phyloP scores from a whole-genome alignment of 2,888 invertebrate species.

The Tetanocera ferruginea region DNA sequence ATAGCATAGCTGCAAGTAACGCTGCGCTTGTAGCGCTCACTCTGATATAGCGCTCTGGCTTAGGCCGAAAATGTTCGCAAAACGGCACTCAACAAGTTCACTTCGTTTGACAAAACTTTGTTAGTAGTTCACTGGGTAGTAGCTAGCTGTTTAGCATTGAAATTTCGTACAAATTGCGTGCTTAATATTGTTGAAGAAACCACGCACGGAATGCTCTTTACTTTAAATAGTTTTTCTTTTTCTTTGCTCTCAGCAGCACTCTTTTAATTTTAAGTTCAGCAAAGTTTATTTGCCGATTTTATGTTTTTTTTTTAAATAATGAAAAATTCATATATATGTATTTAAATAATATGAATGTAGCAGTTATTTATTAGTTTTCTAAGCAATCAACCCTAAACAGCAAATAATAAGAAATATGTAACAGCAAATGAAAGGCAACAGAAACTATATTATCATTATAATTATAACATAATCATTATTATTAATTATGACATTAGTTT shows the following conservation, averaged over 20 bases:
- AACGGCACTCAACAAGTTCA: no score
- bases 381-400: slow-evolving; percentile 29
- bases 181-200: slow-evolving; percentile 34
- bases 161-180: slow-evolving; percentile 7
- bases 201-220: slow-evolving; percentile 18
- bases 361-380: slow-evolving; percentile 51
- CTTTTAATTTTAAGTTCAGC: not conserved
- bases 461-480: slow-evolving; percentile 17
- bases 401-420: not conserved
- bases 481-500: slow-evolving; percentile 13
- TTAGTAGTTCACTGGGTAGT: no score
- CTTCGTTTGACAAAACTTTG: no score
- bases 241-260: not conserved
- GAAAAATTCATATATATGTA: not conserved
- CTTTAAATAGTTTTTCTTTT: not conserved
- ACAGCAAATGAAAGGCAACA: slow-evolving; percentile 16
- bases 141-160: no score
- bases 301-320: not conserved
- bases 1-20: no score
- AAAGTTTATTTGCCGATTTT: not conserved
- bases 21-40: no score
- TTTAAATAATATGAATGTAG: slow-evolving; percentile 43
- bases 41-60: no score
- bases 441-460: slow-evolving; percentile 24
- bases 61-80: no score